Conservation (phyloP, 2,113 vertebrate genomes). For the Thunnus maccoyii region DNA sequence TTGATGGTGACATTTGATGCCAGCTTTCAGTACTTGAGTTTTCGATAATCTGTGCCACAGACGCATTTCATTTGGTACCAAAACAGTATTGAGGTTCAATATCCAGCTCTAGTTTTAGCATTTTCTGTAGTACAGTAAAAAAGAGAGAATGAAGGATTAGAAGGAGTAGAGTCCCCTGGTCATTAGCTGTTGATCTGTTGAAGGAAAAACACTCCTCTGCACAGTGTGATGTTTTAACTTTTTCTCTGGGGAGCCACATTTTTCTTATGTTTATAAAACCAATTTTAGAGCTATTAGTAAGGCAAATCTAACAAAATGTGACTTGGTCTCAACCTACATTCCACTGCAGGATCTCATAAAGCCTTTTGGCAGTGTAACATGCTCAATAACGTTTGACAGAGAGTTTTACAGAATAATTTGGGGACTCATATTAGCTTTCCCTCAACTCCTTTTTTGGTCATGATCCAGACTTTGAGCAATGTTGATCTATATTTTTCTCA, state of each 20-base stretch:
- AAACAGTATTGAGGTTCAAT: background rate
- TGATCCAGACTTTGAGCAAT: constrained; percentile 22
- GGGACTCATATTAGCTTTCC: constrained; percentile 55
- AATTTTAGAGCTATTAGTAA: constrained; percentile 50
- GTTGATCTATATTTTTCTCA: constrained; percentile 31
- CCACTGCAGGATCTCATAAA: constrained; percentile 61
- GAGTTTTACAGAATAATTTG: constrained; percentile 59
- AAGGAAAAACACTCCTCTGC: constrained; percentile 29
- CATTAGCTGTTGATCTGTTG: constrained; percentile 35
- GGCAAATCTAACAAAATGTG: constrained; percentile 50
- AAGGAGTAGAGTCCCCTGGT: constrained; percentile 6
- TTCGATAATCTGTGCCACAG: background rate
- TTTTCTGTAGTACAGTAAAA: background rate
- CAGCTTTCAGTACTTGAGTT: too few species aligned
- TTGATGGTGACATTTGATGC: too few species aligned
- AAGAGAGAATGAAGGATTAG: background rate
- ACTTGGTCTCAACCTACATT: constrained; percentile 53
- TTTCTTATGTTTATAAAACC: constrained; percentile 52
- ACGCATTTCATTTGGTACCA: background rate
- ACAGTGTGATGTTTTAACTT: constrained; percentile 28
- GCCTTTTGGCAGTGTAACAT: constrained; percentile 46
- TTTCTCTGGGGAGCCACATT: constrained; percentile 22
- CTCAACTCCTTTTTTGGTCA: constrained; percentile 22
- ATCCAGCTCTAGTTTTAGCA: background rate
- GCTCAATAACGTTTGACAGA: constrained; percentile 53